phyloP scores from a whole-genome alignment of 37 sponge, comb jelly and placozoan species.

The Diacarnus erythraeanus region DNA sequence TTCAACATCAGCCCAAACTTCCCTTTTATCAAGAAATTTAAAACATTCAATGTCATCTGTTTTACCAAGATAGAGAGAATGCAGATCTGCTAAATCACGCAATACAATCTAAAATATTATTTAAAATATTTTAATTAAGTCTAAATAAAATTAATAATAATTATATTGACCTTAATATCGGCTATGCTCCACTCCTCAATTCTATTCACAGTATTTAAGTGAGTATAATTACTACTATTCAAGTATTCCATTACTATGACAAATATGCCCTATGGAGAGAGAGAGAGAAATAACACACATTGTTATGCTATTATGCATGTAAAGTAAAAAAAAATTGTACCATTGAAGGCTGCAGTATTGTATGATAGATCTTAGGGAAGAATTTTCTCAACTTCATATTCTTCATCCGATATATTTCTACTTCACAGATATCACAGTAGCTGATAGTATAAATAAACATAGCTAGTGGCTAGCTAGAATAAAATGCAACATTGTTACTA shows the following conservation, averaged over 20 bases:
- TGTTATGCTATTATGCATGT: background rate
- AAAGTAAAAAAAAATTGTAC: slow-evolving; percentile 13
- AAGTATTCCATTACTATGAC: slow-evolving; percentile 74
- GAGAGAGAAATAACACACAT: background rate
- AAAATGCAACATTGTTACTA: background rate
- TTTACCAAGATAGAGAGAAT: slow-evolving; percentile 43
- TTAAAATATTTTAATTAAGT: background rate
- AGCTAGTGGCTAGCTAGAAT: background rate
- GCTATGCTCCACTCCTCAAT: slow-evolving; percentile 45
- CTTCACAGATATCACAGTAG: slow-evolving; percentile 53
- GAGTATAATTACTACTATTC: slow-evolving; percentile 26
- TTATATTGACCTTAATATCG: slow-evolving; percentile 58
- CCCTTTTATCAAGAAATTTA: slow-evolving; percentile 52
- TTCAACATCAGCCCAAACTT: slow-evolving; percentile 1
- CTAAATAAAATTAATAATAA: background rate
- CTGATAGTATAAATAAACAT: slow-evolving; percentile 16
- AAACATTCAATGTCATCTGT: slow-evolving; percentile 13
- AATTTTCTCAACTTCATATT: slow-evolving; percentile 28
- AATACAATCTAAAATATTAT: slow-evolving; percentile 43
- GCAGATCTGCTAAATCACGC: slow-evolving; percentile 66
- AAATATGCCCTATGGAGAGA: slow-evolving; percentile 72
- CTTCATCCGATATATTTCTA: slow-evolving; percentile 30
- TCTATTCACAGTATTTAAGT: slow-evolving; percentile 60
- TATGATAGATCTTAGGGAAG: slow-evolving; percentile 48
- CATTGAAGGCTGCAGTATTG: slow-evolving; percentile 26